Evolutionary conservation across 1,140 invertebrate genomes (phyloP).

Genomic region (Aphidius ervi): DNA sequence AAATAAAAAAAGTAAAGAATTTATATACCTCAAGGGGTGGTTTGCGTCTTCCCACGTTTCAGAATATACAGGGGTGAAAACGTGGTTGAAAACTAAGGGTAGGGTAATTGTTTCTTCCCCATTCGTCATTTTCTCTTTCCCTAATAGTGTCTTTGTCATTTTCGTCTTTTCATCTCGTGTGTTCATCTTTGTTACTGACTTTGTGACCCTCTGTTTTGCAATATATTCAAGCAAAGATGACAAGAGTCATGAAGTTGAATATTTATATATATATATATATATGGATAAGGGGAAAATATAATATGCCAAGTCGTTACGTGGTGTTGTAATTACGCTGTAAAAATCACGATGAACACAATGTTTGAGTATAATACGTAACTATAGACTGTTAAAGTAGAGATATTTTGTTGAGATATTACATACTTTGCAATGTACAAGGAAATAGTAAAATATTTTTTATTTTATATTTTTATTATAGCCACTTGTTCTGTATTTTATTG

Average conservation of each 20-base stretch:
- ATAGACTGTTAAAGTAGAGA: too few species aligned
- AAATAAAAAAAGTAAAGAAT: not conserved
- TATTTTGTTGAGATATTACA: too few species aligned
- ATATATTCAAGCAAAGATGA: too few species aligned
- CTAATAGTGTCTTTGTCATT: not conserved
- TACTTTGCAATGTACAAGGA: too few species aligned
- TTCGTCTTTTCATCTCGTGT: not conserved
- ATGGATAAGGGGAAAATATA: not conserved
- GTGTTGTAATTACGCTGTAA: slow-evolving; percentile 2
- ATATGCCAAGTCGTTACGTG: not conserved
- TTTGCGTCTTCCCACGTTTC: slow-evolving; percentile 8
- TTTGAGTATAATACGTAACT: too few species aligned
- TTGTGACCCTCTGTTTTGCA: not conserved
- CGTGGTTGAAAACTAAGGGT: slow-evolving; percentile 10
- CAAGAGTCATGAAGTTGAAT: not conserved
- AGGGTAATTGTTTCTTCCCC: slow-evolving; percentile 17
- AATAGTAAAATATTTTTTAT: too few species aligned
- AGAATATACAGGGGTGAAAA: slow-evolving; percentile 1
- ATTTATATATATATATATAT: not conserved
- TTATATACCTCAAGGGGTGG: slow-evolving; percentile 34
- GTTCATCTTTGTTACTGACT: not conserved
- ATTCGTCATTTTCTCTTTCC: slow-evolving; percentile 2
- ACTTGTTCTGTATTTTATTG: too few species aligned
- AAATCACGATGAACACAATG: not conserved
- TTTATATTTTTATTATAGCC: too few species aligned